Base-by-base conservation (phyloP, 2,797 vertebrate species). In the Rhinophrynus dorsalis region DNA sequence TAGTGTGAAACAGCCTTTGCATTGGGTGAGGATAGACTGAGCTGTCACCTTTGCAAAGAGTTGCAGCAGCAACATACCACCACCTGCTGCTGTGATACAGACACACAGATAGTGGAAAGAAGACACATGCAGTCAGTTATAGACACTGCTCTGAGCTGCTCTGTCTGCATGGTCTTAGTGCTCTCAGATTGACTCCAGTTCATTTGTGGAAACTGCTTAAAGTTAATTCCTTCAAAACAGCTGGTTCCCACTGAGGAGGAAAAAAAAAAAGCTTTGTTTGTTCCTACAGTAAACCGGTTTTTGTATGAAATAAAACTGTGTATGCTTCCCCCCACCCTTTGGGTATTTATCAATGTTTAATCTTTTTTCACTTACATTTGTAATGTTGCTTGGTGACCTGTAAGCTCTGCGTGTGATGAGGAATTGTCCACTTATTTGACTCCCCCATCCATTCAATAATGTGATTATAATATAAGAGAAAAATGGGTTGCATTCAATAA, bases 61-160 rank as follows among this genome's bases (percentile, higher is more conserved):
- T 12, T 60, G 40, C 11, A 56, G 48, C 48, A 66, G 62, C 62
- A 44, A 50, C 56, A 73, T 60, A 73, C 70, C 74, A 76, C 74
- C 75, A 78, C 77, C 77, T 79, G 77, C 75, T 75, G 73, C 75
- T 40, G 52, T 57, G 17, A 72, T 71, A 58, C 55, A 56, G 68
- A 65, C 55, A 73, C 61, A 72, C 62, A 67, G 70, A 73, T 65
- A 72, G 55, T 60, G 54, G 29, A 37, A 54, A 55, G 66, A 70
- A 61, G 63, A 71, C 62, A 71, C 18, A 72, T 73, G 54, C 62
- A 74, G 50, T 58, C 52, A 50, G 61, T 67, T 45, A 68, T 32
- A 59, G 55, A 48, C 56, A 56, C 38, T 74, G 65, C 56, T 56
- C 61, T 42, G 50, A 63, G 40, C 45, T 35, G 15, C 60, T 18